phyloP scores from a whole-genome alignment of 2,797 vertebrate genomes.

The Cirrhinus molitorella region DNA sequence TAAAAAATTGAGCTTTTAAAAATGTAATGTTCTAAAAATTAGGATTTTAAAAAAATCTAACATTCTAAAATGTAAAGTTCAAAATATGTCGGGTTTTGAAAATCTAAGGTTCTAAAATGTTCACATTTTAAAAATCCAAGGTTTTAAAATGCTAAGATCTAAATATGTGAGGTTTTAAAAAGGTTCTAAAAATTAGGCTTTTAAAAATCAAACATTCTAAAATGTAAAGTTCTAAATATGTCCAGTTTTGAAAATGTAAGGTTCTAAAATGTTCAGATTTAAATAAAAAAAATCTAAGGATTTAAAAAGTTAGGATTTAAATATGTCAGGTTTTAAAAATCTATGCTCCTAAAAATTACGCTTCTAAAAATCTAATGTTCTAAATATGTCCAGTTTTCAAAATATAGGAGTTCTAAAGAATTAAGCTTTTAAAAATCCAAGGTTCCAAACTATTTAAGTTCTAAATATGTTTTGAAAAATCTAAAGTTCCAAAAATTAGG shows the following conservation, averaged over 20 bases:
- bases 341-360: too few species aligned
- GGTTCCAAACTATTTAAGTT: too few species aligned
- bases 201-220: too few species aligned
- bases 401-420: neutral
- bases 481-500: too few species aligned
- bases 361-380: too few species aligned
- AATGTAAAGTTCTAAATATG: neutral
- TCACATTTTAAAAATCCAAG: neutral
- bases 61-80: neutral
- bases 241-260: neutral
- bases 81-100: neutral
- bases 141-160: too few species aligned
- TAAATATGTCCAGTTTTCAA: neutral
- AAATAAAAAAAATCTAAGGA: too few species aligned
- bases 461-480: too few species aligned
- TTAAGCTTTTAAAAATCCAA: neutral
- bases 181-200: neutral
- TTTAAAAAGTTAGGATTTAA: neutral
- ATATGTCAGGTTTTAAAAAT: too few species aligned
- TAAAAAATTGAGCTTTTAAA: too few species aligned
- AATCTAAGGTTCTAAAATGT: neutral
- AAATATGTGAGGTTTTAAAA: neutral
- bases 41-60: neutral
- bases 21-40: neutral
- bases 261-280: too few species aligned